phyloP scores from a whole-genome alignment of 2,797 vertebrate genomes.

The Malurus leucopterus region DNA sequence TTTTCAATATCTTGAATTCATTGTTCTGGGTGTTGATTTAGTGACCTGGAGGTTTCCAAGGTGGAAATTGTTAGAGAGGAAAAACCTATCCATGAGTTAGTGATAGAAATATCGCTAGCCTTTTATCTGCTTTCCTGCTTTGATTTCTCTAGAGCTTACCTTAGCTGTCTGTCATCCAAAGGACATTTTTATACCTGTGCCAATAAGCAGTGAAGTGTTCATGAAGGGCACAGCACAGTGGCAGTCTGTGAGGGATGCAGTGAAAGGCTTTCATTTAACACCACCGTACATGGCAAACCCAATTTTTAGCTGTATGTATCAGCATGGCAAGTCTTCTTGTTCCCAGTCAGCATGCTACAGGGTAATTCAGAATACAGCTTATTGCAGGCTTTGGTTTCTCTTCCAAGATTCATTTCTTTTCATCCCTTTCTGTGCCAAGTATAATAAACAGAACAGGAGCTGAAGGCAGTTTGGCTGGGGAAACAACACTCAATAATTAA shows the following conservation, averaged over 20 bases:
- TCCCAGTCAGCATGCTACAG: slow-evolving; percentile 18
- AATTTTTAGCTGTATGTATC: slow-evolving; percentile 24
- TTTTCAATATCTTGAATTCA: neutral
- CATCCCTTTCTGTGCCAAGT: slow-evolving; percentile 17
- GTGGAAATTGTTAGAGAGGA: slow-evolving; percentile 2
- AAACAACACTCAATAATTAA: slow-evolving; percentile 31
- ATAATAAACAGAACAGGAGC: slow-evolving; percentile 41
- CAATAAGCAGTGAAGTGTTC: neutral
- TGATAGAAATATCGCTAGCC: neutral
- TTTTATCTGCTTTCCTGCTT: slow-evolving; percentile 33
- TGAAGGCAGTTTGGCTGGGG: slow-evolving; percentile 32
- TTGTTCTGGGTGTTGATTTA: neutral
- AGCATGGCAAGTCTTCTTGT: slow-evolving; percentile 18
- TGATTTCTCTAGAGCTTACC: slow-evolving; percentile 38
- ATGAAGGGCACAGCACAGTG: neutral
- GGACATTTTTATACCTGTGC: slow-evolving; percentile 21
- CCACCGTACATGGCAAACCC: neutral
- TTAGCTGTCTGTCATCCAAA: slow-evolving; percentile 16
- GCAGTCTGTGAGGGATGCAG: neutral
- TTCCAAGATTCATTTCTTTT: slow-evolving; percentile 32
- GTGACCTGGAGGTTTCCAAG: neutral
- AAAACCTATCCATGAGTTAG: neutral
- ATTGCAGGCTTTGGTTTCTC: slow-evolving; percentile 48
- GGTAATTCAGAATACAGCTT: slow-evolving; percentile 39
- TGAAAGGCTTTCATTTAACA: slow-evolving; percentile 12